phyloP scores from a whole-genome alignment of 2,888 invertebrate genomes.

The Bruchidius siliquastri region DNA sequence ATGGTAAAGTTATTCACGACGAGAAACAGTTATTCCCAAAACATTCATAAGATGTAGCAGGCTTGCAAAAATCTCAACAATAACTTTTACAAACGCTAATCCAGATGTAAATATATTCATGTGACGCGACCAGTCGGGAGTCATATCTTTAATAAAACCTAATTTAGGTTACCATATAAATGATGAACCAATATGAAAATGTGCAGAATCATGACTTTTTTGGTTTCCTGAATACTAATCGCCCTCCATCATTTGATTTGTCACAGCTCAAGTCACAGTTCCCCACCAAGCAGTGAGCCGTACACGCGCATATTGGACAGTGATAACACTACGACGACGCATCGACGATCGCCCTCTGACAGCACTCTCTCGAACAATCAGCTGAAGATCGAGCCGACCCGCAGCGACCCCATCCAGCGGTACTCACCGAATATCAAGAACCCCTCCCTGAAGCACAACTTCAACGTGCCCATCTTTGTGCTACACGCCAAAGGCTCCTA shows the following conservation, averaged over 20 bases:
- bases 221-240: not conserved
- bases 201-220: no score
- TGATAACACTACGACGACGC: slow-evolving; percentile 23
- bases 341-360: slow-evolving; percentile 34
- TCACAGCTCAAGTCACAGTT: slow-evolving; percentile 41
- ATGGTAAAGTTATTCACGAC: no score
- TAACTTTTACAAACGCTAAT: no score
- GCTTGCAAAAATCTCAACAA: no score
- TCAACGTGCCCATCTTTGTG: slow-evolving; percentile 82
- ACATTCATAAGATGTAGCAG: no score
- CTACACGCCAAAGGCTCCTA: slow-evolving; percentile 83
- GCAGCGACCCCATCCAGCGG: slow-evolving; percentile 23
- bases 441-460: slow-evolving; percentile 33
- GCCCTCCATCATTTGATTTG: slow-evolving; percentile 1
- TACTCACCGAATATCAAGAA: slow-evolving; percentile 23
- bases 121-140: no score
- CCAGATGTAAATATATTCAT: no score
- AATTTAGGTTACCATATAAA: no score
- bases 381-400: slow-evolving; percentile 24
- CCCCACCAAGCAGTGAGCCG: slow-evolving; percentile 42
- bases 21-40: no score
- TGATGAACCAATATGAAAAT: no score
- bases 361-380: slow-evolving; percentile 31
- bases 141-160: no score
- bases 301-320: slow-evolving; percentile 40